phyloP scores from a whole-genome alignment of 2,113 vertebrate species.

The Rafetus swinhoei region DNA sequence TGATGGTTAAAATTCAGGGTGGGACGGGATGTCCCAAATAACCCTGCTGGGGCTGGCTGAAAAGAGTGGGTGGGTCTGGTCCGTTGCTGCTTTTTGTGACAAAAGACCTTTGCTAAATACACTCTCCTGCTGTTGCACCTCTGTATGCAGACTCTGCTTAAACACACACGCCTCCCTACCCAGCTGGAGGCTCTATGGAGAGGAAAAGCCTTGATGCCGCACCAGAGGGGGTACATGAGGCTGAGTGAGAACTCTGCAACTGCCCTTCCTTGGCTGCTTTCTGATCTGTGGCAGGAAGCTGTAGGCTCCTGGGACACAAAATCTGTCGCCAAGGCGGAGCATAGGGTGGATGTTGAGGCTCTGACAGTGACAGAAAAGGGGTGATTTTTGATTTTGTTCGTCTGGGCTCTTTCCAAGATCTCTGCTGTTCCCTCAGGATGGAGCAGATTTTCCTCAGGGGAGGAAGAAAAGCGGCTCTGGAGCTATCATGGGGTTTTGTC shows the following conservation, averaged over 20 bases:
- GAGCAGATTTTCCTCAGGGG: not conserved
- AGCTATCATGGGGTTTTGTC: not conserved
- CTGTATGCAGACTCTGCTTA: not conserved
- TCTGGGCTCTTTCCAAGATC: not conserved
- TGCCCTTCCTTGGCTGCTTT: not conserved
- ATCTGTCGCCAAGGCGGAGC: not conserved
- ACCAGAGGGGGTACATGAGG: fast-evolving
- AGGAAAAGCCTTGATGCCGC: not conserved
- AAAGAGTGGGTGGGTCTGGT: slow-evolving; percentile 38
- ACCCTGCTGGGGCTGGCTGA: not conserved
- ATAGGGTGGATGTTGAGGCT: not conserved
- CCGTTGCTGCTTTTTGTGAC: slow-evolving; percentile 11
- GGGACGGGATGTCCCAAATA: not conserved
- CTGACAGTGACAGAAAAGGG: not conserved
- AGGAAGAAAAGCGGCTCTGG: not conserved
- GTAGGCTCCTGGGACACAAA: not conserved
- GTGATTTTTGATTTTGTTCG: not conserved
- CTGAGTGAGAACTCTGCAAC: not conserved
- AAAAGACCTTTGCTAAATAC: slow-evolving; percentile 55
- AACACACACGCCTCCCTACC: not conserved
- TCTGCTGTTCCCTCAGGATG: fast-evolving
- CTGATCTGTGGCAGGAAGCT: too few species aligned
- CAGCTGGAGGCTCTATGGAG: not conserved
- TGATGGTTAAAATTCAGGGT: fast-evolving
- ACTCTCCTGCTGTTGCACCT: slow-evolving; percentile 56